Percentiles rank a stretch among this genome's conserved stretches.
phyloP scores from a whole-genome alignment of 2,888 invertebrate species.

The Caenorhabditis becei region DNA sequence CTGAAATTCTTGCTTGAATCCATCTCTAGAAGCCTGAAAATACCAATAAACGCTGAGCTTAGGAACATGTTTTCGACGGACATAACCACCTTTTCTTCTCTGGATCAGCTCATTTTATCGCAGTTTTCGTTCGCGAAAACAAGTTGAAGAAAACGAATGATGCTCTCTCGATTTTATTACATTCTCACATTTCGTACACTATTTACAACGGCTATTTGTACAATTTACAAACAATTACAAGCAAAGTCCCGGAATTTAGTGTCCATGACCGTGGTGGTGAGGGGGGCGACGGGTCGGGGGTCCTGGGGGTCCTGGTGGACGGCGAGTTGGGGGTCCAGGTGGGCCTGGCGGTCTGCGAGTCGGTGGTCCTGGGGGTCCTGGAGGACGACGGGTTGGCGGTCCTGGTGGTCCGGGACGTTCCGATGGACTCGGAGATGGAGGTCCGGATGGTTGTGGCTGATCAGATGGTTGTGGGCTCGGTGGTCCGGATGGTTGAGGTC shows the following conservation, averaged over 20 bases:
- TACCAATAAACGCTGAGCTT: too few relatives aligned
- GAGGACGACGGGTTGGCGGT: not conserved
- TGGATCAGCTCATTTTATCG: constrained; percentile 33
- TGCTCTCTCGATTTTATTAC: constrained; percentile 6
- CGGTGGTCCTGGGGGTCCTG: constrained; percentile 12
- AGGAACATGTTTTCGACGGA: constrained; percentile 41
- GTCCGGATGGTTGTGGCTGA: not conserved
- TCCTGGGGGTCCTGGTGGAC: constrained; percentile 20
- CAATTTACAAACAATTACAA: constrained; percentile 3
- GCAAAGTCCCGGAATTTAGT: not conserved
- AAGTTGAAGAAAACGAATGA: not conserved
- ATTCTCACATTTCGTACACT: constrained; percentile 16
- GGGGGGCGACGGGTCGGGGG: constrained; percentile 37
- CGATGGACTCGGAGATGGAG: constrained; percentile 12
- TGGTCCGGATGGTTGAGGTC: not conserved
- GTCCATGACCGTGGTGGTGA: constrained; percentile 25
- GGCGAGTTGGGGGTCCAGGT: constrained; percentile 26
- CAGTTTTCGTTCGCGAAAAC: constrained; percentile 23
- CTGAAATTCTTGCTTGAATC: constrained; percentile 2
- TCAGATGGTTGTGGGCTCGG: constrained; percentile 7
- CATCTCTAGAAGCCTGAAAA: too few relatives aligned
- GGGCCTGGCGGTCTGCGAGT: constrained; percentile 16
- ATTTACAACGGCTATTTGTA: constrained; percentile 8
- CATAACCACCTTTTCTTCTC: not conserved
- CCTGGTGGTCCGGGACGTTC: constrained; percentile 3